Base-by-base conservation (phyloP, 1,140 invertebrate species). In the Pseudomyrmex dendroicus region DNA sequence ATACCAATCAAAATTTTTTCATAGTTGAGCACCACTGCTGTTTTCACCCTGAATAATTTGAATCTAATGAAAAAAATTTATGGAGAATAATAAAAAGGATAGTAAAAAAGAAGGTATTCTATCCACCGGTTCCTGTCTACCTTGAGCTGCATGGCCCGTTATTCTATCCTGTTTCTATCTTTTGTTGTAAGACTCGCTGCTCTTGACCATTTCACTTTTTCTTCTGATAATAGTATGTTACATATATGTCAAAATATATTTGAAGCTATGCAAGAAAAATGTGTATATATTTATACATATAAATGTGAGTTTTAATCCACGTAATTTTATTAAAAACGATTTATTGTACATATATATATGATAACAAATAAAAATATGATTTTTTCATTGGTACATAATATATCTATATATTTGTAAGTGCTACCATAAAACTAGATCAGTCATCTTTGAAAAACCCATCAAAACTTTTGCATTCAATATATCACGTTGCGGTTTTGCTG, bases 101-200 rank as follows among this genome's bases (percentile, higher is more conserved):
- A 12, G 13, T 13, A 73, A 84, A 10, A 50, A 85, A 86, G 80
- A 83, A 84, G 73, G 35, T 59, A 88, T 90, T 86, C 82, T 88
- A 86, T 85, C 66, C 66, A 90, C 88, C 88, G 86, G 80, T 89
- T 85, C 84, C 83, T 85, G 89, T 90, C 88, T 88, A 90, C 90
- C 89, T 89, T 89, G 89, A 91, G 78, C 89, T 70, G 85, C 35
- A 35, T 86, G 86, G 76, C 82, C 73, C 83, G 25, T 64, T 90
- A 86, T 83, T 52, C 56, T 84, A 50, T 54, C 52, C 10, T 13
- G 59, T 70, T 78, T 20, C 44, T 17, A 78, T 72, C 63, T 87
- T 84, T 84, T 70, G 2, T 17, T 67, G 35, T 62, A 57, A 9
- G 84, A 85, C 77, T 84, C 66, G 50, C n/a, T 56, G 70, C n/a